Evolutionary conservation across 2,797 vertebrate genomes (phyloP).

Genomic region (Alauda arvensis): DNA sequence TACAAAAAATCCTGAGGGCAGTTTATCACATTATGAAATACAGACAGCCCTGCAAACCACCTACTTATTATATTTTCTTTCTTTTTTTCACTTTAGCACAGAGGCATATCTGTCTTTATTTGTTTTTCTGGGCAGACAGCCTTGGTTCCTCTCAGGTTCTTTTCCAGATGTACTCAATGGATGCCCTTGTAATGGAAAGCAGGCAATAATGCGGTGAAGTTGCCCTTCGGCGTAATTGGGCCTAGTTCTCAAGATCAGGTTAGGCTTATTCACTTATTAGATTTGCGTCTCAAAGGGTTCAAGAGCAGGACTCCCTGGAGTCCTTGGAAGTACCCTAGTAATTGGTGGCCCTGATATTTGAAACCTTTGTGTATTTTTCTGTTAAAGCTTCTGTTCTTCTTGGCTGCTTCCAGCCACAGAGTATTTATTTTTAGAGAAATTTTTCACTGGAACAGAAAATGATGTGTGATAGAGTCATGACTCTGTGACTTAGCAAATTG

Average conservation of each 20-base stretch:
- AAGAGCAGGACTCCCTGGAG: conserved; percentile 74
- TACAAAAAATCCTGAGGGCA: conserved; percentile 74
- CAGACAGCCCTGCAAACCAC: conserved; percentile 78
- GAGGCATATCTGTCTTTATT: conserved; percentile 80
- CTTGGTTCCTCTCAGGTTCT: conserved; percentile 75
- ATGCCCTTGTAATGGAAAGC: conserved; percentile 81
- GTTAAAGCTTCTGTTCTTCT: conserved; percentile 71
- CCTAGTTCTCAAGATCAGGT: conserved; percentile 77
- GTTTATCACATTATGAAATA: conserved; percentile 81
- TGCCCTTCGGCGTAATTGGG: conserved; percentile 76
- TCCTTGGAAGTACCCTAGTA: conserved; percentile 76
- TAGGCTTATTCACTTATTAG: conserved; percentile 81
- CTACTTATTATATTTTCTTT: conserved; percentile 81
- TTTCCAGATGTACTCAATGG: conserved; percentile 76
- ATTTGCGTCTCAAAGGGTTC: conserved; percentile 75
- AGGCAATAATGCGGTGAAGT: conserved; percentile 77
- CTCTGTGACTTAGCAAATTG: conserved; percentile 77
- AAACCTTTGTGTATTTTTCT: conserved; percentile 75
- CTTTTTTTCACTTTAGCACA: conserved; percentile 61
- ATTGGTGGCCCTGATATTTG: conserved; percentile 79
- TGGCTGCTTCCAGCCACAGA: conserved; percentile 64
- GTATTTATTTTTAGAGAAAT: conserved; percentile 75
- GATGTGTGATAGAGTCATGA: conserved; percentile 74
- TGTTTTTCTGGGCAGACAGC: conserved; percentile 80
- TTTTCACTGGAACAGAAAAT: conserved; percentile 75